Evolutionary conservation across 2,797 vertebrate genomes (phyloP).

Genomic region (Amblyraja radiata): DNA sequence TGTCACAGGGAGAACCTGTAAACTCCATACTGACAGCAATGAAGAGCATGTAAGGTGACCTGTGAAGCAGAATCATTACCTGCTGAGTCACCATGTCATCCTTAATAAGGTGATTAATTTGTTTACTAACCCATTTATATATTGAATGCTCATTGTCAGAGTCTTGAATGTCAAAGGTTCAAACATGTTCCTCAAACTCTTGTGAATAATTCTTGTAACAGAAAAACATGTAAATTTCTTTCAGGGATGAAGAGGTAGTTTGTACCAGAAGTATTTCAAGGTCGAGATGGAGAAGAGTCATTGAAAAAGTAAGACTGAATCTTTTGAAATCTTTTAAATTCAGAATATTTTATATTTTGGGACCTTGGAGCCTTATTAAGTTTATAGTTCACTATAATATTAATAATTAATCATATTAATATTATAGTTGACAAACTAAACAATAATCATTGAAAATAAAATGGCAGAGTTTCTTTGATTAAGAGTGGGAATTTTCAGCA

Average conservation of each 20-base stretch:
- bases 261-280: constrained; percentile 45
- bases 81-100: no score
- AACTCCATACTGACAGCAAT: no score
- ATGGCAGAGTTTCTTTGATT: not conserved
- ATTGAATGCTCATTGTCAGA: not conserved
- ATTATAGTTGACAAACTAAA: not conserved
- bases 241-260: constrained; percentile 42
- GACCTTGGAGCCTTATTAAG: not conserved
- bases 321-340: not conserved
- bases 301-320: constrained; percentile 53
- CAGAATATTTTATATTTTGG: not conserved
- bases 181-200: not conserved
- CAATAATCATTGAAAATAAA: not conserved
- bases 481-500: not conserved
- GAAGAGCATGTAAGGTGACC: no score
- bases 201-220: not conserved
- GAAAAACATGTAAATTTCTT: constrained; percentile 38
- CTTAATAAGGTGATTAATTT: not conserved
- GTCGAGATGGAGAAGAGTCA: constrained; percentile 52
- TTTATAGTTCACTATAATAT: no score
- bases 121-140: not conserved
- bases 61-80: no score
- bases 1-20: no score
- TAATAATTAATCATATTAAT: no score
- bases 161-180: not conserved